These are phyloP conservation scores for Oreortyx pictus DNA, from an alignment of 2,797 vertebrate species.

Conservation along the genomic window DNA sequence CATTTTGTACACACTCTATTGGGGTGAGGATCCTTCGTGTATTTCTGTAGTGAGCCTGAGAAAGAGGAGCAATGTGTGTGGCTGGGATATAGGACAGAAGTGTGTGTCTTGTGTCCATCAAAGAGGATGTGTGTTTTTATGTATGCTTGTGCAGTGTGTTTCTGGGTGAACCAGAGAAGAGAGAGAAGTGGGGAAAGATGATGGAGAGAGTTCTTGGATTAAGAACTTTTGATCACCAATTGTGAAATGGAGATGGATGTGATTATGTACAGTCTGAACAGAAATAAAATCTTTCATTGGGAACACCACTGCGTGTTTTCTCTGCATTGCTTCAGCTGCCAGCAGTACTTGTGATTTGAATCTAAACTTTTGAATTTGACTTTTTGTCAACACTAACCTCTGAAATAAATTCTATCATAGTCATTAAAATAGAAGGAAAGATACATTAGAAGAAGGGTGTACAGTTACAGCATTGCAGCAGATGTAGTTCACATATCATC, in stretches of 20 bases:
- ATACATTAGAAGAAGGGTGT: fast-evolving
- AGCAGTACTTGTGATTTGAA: neutral
- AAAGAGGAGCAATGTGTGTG: neutral
- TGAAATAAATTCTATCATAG: neutral
- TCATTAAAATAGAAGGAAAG: neutral
- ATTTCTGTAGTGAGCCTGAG: neutral
- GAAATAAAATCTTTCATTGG: neutral
- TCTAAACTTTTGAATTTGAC: neutral
- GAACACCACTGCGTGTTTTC: neutral
- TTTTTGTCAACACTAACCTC: neutral
- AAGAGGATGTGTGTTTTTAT: neutral
- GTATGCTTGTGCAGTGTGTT: neutral
- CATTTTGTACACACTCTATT: neutral
- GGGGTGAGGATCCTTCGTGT: neutral
- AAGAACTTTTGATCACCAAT: neutral
- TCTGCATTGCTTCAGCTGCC: neutral
- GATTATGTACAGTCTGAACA: neutral
- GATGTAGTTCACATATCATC: neutral
- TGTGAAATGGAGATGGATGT: neutral
- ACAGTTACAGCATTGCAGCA: neutral
- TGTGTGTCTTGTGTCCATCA: fast-evolving
- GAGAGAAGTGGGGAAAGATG: neutral
- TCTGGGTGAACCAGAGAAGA: neutral
- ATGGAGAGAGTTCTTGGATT: neutral
- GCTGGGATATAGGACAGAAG: neutral